phyloP scores from a whole-genome alignment of 2,113 vertebrate genomes.

The Phalacrocorax aristotelis region DNA sequence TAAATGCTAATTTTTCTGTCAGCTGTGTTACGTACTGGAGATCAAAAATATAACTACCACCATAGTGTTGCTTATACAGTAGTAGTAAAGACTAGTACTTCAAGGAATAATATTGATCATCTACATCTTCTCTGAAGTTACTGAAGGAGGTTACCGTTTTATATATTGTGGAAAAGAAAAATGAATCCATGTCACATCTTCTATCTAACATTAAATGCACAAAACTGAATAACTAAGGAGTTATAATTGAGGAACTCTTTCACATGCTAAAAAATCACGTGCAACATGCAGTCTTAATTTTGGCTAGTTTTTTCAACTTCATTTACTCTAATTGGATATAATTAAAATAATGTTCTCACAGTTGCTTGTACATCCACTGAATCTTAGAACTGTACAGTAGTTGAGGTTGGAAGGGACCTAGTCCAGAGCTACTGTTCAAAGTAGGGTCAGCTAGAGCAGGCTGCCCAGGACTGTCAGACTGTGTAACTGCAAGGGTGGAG shows the following conservation, averaged over 20 bases:
- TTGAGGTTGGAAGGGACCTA: not conserved
- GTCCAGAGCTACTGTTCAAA: accelerated
- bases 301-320: not conserved
- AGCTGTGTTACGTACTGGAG: not conserved
- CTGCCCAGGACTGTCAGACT: not conserved
- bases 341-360: not conserved
- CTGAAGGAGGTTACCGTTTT: not conserved
- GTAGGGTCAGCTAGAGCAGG: not conserved
- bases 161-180: not conserved
- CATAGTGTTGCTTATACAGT: not conserved
- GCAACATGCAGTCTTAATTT: not conserved
- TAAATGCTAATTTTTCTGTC: not conserved
- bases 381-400: not conserved
- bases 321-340: not conserved
- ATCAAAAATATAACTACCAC: not conserved
- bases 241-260: not conserved
- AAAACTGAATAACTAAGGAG: not conserved
- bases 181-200: not conserved
- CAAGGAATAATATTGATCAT: not conserved
- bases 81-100: not conserved
- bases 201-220: not conserved
- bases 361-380: not conserved
- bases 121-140: not conserved
- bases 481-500: not conserved
- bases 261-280: not conserved